Conservation (phyloP, 2,113 vertebrate genomes). For the Penelope pileata region DNA sequence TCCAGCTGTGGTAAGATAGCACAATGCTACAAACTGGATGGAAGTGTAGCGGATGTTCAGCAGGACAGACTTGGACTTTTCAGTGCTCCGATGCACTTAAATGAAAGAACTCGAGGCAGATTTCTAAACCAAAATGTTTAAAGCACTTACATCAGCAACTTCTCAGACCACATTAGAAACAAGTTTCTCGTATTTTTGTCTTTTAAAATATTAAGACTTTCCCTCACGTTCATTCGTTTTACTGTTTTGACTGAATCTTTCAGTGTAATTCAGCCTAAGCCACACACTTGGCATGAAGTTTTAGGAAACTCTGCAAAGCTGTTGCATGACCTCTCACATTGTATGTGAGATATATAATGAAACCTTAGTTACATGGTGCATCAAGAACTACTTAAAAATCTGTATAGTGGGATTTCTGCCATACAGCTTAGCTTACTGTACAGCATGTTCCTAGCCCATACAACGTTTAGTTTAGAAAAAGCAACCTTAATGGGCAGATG, state of each 20-base stretch:
- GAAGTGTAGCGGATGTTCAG: neutral
- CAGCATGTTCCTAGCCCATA: neutral
- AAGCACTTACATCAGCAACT: neutral
- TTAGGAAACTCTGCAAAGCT: neutral
- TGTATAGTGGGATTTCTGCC: neutral
- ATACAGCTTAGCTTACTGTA: neutral
- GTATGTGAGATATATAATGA: neutral
- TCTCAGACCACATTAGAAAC: neutral
- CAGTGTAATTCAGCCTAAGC: neutral
- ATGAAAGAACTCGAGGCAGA: neutral
- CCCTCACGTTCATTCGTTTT: neutral
- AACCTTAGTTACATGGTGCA: neutral
- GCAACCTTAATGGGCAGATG: neutral
- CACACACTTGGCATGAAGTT: neutral
- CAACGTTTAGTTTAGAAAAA: neutral
- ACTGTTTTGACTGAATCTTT: neutral
- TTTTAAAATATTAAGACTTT: neutral
- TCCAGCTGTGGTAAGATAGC: accelerated
- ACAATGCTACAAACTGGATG: neutral
- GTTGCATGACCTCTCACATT: neutral
- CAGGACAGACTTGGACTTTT: neutral
- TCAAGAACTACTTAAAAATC: neutral
- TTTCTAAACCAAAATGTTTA: neutral
- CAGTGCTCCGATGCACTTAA: neutral
- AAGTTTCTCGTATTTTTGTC: neutral